Evolutionary conservation across 2,888 invertebrate genomes (phyloP), one percentile per base, ranked within the genome.

Genomic region (Patella pellucida): DNA sequence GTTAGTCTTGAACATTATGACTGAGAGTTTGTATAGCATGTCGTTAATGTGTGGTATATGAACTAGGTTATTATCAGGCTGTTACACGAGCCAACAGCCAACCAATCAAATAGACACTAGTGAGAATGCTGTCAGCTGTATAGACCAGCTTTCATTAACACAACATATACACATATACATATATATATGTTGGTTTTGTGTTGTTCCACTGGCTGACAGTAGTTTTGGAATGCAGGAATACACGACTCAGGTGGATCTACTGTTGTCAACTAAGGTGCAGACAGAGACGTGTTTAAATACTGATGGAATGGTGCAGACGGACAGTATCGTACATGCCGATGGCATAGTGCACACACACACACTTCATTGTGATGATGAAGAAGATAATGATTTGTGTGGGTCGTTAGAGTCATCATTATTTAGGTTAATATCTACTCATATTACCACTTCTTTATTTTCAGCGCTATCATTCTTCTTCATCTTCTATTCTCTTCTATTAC

Each of bases 231-330:
- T 62, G 62, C 62, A 62, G 62, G 62, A 62, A 62, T 62, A 62
- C 19, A 23, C 23, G 23, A 62, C 62, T 15, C 62, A 62, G 23
- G 62, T 62, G 19, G 62, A 62, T 23, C 23, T 62, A 9, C 23
- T 62, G 23, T 23, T 62, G 62, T 62, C 62, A 62, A 62, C 62
- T 19, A 62, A 62, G 23, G 62, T 62, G 11, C 62, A 62, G 23
- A 62, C 62, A 19, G 62, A 62, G 23, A 62, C 62, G 12, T 23
- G n/a, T 62, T 23, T 62, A 23, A 62, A 62, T 23, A 23, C 62
- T 14, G 62, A 62, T 62, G 62, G 62, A 71, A 52, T 71, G 71
- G 71, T 51, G 15, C 71, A 71, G 71, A n/a, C 11, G 23, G 71
- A 52, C 23, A 71, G 69, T 69, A 50, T 51, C 31, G 69, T 69